Conservation (phyloP, 1,140 invertebrate species). For the Berghia stephanieae region DNA sequence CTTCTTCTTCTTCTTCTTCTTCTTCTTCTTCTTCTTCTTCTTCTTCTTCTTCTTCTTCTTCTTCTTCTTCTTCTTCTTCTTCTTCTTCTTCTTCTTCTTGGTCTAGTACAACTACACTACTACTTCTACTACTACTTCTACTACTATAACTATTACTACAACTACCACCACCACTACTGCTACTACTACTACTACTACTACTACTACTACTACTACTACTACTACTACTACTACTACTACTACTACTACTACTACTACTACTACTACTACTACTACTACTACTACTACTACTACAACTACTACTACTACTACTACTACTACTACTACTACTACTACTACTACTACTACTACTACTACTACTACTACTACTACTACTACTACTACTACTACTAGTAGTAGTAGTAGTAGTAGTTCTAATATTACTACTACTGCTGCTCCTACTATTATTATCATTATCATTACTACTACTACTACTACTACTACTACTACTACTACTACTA, state of each 20-base stretch:
- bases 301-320: conserved; percentile 36
- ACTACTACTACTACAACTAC: conserved; percentile 36
- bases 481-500: conserved; percentile 19
- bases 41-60: conserved; percentile 33
- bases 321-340: conserved; percentile 36
- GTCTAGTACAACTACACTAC: no score
- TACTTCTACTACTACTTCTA: conserved; percentile 33
- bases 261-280: conserved; percentile 36
- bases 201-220: conserved; percentile 37
- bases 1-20: conserved; percentile 29
- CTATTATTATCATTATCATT: no score
- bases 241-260: conserved; percentile 36
- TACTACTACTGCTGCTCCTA: no score
- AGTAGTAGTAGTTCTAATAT: no score
- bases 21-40: conserved; percentile 26
- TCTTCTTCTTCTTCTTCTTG: no score
- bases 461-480: conserved; percentile 17
- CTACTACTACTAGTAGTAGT: conserved; percentile 25
- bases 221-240: conserved; percentile 35
- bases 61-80: conserved; percentile 32
- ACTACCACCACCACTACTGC: conserved; percentile 35
- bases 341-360: conserved; percentile 36
- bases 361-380: conserved; percentile 26
- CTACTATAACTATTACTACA: conserved; percentile 35
- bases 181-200: conserved; percentile 35